These are phyloP conservation scores for Pherbina coryleti DNA, from an alignment of 2,888 invertebrate species.

Conservation along the genomic window DNA sequence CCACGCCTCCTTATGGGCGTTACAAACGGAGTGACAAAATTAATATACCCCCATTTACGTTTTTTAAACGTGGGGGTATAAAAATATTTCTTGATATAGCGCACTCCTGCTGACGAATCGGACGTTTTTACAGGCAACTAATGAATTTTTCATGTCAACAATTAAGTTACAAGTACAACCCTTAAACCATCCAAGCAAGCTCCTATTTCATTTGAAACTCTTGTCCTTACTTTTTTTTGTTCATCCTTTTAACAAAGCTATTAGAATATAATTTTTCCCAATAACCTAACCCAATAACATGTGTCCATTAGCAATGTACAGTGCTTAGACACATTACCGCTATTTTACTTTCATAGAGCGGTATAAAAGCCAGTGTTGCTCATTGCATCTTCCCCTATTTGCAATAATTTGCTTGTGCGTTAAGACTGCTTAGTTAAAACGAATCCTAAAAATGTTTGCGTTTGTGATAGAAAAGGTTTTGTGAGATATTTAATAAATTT, in stretches of 20 bases:
- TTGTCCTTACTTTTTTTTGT: background rate
- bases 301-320: constrained; percentile 42
- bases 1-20: too few species aligned
- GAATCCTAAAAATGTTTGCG: constrained; percentile 52
- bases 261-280: constrained; percentile 56
- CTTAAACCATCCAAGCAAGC: background rate
- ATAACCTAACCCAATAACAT: constrained; percentile 46
- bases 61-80: too few species aligned
- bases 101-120: background rate
- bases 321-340: constrained; percentile 25
- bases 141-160: constrained; percentile 35
- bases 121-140: constrained; percentile 5
- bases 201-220: background rate
- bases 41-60: too few species aligned
- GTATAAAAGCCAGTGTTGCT: constrained; percentile 42
- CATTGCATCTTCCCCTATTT: constrained; percentile 32
- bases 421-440: constrained; percentile 40
- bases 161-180: constrained; percentile 20
- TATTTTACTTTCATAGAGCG: background rate
- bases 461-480: constrained; percentile 48
- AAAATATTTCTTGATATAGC: too few species aligned
- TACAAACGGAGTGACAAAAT: too few species aligned
- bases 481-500: constrained; percentile 55
- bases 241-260: constrained; percentile 42
- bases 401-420: background rate